Evolutionary conservation across 2,797 vertebrate genomes (phyloP), one percentile per base, ranked within the genome.

Genomic region (Clarias fuscus): DNA sequence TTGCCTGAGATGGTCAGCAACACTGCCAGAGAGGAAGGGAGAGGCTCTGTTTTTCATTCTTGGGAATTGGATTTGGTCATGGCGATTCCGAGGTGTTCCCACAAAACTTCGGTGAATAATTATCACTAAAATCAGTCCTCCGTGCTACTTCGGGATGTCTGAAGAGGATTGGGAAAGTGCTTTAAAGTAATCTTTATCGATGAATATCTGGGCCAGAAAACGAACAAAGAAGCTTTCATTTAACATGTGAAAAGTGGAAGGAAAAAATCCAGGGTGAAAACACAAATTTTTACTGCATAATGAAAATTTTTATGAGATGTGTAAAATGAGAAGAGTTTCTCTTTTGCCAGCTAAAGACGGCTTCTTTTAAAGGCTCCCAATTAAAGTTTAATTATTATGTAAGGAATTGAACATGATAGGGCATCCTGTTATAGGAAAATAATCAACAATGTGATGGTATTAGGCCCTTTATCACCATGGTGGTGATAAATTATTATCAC

Each of bases 221-320:
- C 3, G 13, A 82, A 89, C 64, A 89, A 82, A 86, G 53, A 20
- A 7, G 53, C 58, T 84, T 87, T 86, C 24, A 86, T 86, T 85
- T 64, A 48, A 56, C 30, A 33, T 24, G 40, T 40, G 37, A n/a
- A 27, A 53, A 75, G 4, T 30, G 67, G 17, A 82, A 56, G 27
- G 37, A 59, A 73, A 73, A n/a, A 72, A 72, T 83, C 7, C 20
- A 79, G 67, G 53, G n/a, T 27, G 37, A 37, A 79, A 59, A 65
- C 80, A 17, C 8, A 58, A 2, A 70, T 84, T 76, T 53, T 68
- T 86, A 62, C 40, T 87, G 53, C 59, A 70, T 58, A 18, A 83
- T 43, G 18, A 86, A 7, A 67, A 17, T 0, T n/a, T 78, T 58
- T 67, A n/a, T 20, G 56, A 77, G 17, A 77, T 20, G 27, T 77